A percentile compares a stretch with the other conserved stretches of the same genome.
phyloP scores from a whole-genome alignment of 1,140 invertebrate genomes.

The Odontomachus brunneus region DNA sequence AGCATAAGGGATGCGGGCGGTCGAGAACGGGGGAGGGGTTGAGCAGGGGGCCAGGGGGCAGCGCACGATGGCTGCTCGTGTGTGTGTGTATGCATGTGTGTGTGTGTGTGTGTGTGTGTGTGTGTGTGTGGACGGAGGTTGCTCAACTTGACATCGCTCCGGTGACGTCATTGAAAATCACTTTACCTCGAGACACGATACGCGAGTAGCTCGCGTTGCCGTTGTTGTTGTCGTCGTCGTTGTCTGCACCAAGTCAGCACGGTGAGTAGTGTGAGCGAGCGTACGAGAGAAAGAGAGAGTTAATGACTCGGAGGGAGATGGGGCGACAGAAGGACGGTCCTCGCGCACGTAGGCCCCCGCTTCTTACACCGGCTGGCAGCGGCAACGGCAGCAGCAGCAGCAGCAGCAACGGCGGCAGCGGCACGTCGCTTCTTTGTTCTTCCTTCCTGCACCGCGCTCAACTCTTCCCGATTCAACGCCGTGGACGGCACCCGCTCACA shows the following conservation, averaged over 20 bases:
- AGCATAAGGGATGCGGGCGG: neutral
- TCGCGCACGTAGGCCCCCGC: slow-evolving; percentile 48
- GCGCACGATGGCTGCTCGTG: slow-evolving; percentile 54
- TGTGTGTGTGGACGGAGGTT: slow-evolving; percentile 60
- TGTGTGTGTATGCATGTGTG: neutral
- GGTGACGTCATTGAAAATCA: slow-evolving; percentile 73
- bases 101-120: neutral
- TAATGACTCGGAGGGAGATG: slow-evolving; percentile 10
- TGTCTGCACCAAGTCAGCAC: slow-evolving; percentile 18
- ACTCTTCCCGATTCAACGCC: slow-evolving; percentile 51
- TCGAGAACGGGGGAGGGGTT: neutral
- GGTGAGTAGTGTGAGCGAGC: slow-evolving; percentile 36
- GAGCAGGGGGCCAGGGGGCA: neutral
- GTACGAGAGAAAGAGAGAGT: slow-evolving; percentile 35
- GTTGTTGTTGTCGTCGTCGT: slow-evolving; percentile 28
- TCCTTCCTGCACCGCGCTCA: slow-evolving; percentile 68
- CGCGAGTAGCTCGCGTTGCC: slow-evolving; percentile 28
- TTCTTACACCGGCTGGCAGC: slow-evolving; percentile 54
- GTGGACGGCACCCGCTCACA: neutral
- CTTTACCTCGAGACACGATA: slow-evolving; percentile 71
- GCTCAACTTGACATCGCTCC: slow-evolving; percentile 74
- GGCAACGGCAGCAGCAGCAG: too few species aligned
- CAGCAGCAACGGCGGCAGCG: slow-evolving; percentile 30
- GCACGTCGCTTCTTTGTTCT: slow-evolving; percentile 74
- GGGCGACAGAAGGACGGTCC: slow-evolving; percentile 49